Percentiles rank a stretch among this genome's conserved stretches.
These are phyloP conservation scores for Pollimyrus isidori DNA, from an alignment of 2,113 vertebrate genomes.

Conservation along the genomic window DNA sequence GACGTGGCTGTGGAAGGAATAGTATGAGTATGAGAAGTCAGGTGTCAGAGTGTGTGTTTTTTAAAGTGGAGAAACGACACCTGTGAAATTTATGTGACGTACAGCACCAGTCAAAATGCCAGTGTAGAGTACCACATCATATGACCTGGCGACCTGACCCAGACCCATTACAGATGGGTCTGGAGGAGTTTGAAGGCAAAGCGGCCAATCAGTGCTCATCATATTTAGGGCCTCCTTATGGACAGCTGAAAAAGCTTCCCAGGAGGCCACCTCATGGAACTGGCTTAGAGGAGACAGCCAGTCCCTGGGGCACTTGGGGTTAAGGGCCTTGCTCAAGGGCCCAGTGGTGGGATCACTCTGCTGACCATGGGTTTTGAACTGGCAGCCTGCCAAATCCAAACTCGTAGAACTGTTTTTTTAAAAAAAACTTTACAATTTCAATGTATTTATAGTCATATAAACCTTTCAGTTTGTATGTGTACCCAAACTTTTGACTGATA, in stretches of 20 bases:
- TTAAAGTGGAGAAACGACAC: not conserved
- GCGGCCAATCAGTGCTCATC: no score
- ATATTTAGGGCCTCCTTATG: no score
- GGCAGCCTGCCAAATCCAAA: not conserved
- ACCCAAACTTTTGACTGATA: not conserved
- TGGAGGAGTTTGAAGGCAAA: not conserved
- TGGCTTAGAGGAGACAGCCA: no score
- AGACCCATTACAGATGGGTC: not conserved
- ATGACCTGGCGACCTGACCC: not conserved
- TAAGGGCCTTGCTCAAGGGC: not conserved
- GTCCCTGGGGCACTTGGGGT: not conserved
- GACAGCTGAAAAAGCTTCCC: no score
- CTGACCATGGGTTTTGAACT: not conserved
- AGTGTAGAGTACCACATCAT: not conserved
- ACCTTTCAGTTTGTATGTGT: not conserved
- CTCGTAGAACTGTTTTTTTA: no score
- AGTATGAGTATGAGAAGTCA: no score
- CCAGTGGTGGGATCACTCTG: not conserved
- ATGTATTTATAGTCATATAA: not conserved
- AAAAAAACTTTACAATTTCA: not conserved
- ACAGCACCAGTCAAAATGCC: not conserved
- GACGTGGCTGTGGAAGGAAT: not conserved
- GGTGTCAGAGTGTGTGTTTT: no score
- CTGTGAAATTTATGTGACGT: not conserved
- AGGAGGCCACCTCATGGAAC: no score